These are phyloP conservation scores for Dasypolia templi DNA, from an alignment of 2,888 invertebrate genomes.

Conservation along the genomic window DNA sequence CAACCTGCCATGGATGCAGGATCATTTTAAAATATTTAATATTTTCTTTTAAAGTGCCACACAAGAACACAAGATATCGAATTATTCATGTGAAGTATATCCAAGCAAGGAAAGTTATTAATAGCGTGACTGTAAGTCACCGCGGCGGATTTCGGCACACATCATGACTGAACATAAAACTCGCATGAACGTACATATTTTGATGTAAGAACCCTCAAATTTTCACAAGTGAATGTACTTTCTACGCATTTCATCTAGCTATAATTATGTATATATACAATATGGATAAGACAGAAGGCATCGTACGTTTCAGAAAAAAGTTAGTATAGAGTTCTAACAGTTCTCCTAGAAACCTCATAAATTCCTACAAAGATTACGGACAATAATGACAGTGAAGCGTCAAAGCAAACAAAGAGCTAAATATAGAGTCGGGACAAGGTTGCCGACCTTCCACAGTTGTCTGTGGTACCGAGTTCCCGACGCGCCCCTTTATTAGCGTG, in stretches of 20 bases:
- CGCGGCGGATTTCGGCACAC: slow-evolving; percentile 8
- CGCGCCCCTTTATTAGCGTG: slow-evolving; percentile 58
- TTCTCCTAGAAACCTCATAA: slow-evolving; percentile 12
- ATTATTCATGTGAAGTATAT: not conserved
- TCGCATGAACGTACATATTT: slow-evolving; percentile 6
- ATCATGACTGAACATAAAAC: slow-evolving; percentile 15
- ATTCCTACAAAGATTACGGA: slow-evolving; percentile 16
- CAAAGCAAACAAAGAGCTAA: slow-evolving; percentile 71
- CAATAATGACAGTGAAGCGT: slow-evolving; percentile 44
- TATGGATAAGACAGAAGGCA: no score
- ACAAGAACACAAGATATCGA: not conserved
- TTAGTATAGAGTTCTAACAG: not conserved
- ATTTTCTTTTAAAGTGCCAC: not conserved
- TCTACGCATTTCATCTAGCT: not conserved
- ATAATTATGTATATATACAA: not conserved
- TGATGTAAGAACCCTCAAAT: slow-evolving; percentile 5
- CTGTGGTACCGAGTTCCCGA: slow-evolving; percentile 55
- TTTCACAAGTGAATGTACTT: not conserved
- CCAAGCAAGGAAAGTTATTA: slow-evolving; percentile 30
- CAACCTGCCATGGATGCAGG: not conserved
- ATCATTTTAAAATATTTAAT: not conserved
- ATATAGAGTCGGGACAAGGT: slow-evolving; percentile 79
- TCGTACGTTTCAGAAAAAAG: not conserved
- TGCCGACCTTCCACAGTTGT: slow-evolving; percentile 78
- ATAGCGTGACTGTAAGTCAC: slow-evolving; percentile 24